Percentiles rank a stretch among this genome's conserved stretches.
Evolutionary conservation across 2,888 invertebrate genomes (phyloP).

Genomic region (Myopa tessellatipennis): DNA sequence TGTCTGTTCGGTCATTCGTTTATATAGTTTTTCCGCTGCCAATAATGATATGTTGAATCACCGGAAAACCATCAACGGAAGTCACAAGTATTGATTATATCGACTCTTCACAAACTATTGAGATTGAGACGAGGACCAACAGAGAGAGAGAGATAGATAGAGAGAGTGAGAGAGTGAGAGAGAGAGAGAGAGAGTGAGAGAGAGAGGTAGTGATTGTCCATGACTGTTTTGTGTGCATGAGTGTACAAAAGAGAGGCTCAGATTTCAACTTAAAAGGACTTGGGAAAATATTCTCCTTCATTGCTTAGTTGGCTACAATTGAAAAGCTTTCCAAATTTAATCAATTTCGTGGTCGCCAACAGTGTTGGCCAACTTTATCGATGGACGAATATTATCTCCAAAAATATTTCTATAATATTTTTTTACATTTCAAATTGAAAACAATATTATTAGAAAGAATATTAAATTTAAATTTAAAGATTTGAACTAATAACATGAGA

Average conservation of each 20-base stretch:
- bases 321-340: constrained; percentile 1
- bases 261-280: constrained; percentile 18
- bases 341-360: background rate
- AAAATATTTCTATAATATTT: too few relatives aligned
- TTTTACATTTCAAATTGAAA: too few relatives aligned
- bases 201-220: background rate
- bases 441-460: too few relatives aligned
- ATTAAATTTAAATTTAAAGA: too few relatives aligned
- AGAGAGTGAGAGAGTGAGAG: background rate
- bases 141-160: background rate
- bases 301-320: background rate
- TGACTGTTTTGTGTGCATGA: too few relatives aligned
- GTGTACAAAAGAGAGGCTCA: background rate
- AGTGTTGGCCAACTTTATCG: constrained; percentile 1
- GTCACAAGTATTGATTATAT: constrained; percentile 63
- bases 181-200: constrained; percentile 5
- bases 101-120: constrained; percentile 40
- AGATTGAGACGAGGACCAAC: background rate
- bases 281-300: background rate
- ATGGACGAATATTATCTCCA: too few relatives aligned
- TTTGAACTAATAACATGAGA: too few relatives aligned
- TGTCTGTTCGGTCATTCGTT: constrained; percentile 17
- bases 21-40: constrained; percentile 28
- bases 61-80: constrained; percentile 63
- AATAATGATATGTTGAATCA: constrained; percentile 57